phyloP scores from a whole-genome alignment of 2,113 vertebrate species.

The Tenebrosternarchus preto region DNA sequence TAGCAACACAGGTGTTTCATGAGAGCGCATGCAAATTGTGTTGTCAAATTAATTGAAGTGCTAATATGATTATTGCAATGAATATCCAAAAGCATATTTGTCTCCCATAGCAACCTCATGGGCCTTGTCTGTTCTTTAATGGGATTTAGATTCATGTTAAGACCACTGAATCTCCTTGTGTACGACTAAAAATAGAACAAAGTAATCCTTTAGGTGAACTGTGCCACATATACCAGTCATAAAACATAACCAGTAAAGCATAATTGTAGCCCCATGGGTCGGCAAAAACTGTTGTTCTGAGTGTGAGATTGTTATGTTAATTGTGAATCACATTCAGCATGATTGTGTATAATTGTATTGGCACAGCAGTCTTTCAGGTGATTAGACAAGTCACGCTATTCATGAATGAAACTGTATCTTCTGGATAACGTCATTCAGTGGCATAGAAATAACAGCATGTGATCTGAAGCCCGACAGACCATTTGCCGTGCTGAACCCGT shows the following conservation, averaged over 20 bases:
- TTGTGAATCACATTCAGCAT: constrained; percentile 60
- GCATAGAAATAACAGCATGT: constrained; percentile 13
- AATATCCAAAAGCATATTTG: constrained; percentile 62
- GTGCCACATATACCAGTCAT: constrained; percentile 62
- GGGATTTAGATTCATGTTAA: constrained; percentile 63
- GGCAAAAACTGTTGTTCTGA: constrained; percentile 67
- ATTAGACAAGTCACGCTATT: constrained; percentile 52
- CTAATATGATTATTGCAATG: constrained; percentile 66
- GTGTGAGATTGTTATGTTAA: constrained; percentile 72
- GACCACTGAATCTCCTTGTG: constrained; percentile 59
- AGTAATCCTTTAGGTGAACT: constrained; percentile 64
- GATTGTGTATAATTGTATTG: constrained; percentile 55
- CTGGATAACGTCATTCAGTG: neutral
- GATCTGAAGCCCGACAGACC: neutral
- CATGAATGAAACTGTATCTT: constrained; percentile 56
- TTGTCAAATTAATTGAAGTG: constrained; percentile 68
- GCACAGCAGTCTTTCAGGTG: constrained; percentile 51
- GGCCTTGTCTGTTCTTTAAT: constrained; percentile 47
- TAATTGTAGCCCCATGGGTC: constrained; percentile 67
- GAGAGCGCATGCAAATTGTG: constrained; percentile 62
- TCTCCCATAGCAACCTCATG: constrained; percentile 62
- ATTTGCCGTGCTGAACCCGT: neutral
- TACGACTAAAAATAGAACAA: constrained; percentile 62
- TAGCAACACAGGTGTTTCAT: constrained; percentile 61
- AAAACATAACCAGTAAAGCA: constrained; percentile 67